Evolutionary conservation across 2,888 invertebrate species (phyloP).

Genomic region (Tanaodytes sp.): DNA sequence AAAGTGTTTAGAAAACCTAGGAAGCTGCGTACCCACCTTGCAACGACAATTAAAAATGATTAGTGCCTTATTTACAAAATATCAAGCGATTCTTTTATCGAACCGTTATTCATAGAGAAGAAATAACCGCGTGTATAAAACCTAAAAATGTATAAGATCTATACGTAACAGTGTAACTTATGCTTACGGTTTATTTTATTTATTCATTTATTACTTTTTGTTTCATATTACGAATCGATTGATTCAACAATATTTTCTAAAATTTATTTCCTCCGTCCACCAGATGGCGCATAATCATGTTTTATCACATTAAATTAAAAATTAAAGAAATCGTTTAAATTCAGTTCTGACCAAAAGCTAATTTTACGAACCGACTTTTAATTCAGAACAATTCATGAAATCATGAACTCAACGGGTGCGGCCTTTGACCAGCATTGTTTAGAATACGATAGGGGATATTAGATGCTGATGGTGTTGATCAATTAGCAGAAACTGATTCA

Average conservation of each 20-base stretch:
- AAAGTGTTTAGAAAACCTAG: not conserved
- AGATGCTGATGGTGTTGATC: too few species aligned
- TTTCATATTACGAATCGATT: constrained; percentile 24
- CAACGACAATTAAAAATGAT: too few species aligned
- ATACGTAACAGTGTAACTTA: constrained; percentile 3
- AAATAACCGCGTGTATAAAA: too few species aligned
- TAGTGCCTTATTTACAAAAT: constrained; percentile 37
- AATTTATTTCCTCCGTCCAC: constrained; percentile 38
- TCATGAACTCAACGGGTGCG: not conserved
- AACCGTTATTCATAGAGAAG: constrained; percentile 1
- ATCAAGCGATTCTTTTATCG: constrained; percentile 2
- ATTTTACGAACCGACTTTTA: constrained; percentile 17
- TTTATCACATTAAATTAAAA: constrained; percentile 28
- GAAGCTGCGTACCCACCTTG: constrained; percentile 4
- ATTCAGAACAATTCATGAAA: constrained; percentile 19
- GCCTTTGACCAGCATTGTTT: too few species aligned
- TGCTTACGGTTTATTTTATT: not conserved
- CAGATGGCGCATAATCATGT: constrained; percentile 43
- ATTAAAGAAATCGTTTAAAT: constrained; percentile 12
- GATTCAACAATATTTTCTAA: constrained; percentile 48
- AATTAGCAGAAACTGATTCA: too few species aligned
- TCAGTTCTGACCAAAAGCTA: not conserved
- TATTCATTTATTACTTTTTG: too few species aligned
- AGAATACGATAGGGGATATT: too few species aligned
- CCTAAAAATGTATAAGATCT: not conserved